Percentiles rank a stretch among this genome's conserved stretches.
These are phyloP conservation scores for Crotalus tigris DNA, from an alignment of 2,113 vertebrate species.

Conservation along the genomic window DNA sequence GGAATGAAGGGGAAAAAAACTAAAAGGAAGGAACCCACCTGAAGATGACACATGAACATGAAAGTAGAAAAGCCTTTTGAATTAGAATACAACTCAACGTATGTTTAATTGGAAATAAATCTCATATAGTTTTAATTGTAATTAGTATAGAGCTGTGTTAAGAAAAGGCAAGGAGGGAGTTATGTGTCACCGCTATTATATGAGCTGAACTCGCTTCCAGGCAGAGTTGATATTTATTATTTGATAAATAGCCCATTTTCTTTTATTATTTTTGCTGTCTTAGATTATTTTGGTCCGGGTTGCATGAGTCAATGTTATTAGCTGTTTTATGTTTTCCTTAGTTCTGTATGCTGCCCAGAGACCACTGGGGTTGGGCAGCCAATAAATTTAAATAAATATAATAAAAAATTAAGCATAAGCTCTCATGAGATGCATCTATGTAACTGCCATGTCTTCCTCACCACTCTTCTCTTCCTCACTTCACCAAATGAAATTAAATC, in stretches of 20 bases:
- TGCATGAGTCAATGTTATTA: not conserved
- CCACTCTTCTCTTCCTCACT: not conserved
- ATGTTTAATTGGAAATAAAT: not conserved
- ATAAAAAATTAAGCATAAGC: not conserved
- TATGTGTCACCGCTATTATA: not conserved
- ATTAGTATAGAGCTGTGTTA: not conserved
- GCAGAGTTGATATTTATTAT: not conserved
- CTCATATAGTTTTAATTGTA: not conserved
- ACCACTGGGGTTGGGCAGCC: not conserved
- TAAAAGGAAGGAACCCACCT: not conserved
- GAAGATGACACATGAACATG: not conserved
- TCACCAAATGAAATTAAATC: not conserved
- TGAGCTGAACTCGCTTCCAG: not conserved
- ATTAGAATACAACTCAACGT: not conserved
- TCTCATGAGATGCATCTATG: not conserved
- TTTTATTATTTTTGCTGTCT: not conserved
- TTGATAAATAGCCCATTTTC: not conserved
- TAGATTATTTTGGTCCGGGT: not conserved
- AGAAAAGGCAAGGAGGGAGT: not conserved
- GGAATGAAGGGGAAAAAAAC: not conserved
- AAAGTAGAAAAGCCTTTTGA: not conserved
- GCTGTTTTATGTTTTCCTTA: not conserved
- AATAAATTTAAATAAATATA: not conserved
- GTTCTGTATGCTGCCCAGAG: not conserved
- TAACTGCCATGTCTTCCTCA: not conserved